These are phyloP conservation scores for Gnathonemus longibarbis DNA, from an alignment of 2,113 vertebrate species.

Conservation along the genomic window DNA sequence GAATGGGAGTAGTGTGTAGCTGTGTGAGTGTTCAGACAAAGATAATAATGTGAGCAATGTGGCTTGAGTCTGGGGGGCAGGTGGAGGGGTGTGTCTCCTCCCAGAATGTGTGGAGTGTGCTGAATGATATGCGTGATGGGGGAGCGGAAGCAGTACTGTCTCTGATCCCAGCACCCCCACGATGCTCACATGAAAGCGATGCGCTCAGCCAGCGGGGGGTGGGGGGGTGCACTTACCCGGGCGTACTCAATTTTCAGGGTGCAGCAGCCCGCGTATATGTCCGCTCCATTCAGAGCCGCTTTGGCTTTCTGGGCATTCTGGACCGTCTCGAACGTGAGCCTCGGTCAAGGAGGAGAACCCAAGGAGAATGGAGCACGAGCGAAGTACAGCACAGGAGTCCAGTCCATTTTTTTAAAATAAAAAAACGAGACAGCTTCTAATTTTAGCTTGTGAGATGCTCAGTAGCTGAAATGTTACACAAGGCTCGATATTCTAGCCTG, in stretches of 20 bases:
- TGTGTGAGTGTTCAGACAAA: neutral
- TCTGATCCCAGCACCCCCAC: neutral
- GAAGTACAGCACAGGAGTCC: neutral
- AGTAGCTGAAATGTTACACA: too few relatives aligned
- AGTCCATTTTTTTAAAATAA: neutral
- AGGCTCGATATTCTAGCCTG: neutral
- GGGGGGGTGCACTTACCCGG: conserved; percentile 71
- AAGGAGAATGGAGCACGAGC: neutral
- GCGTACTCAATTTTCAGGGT: conserved; percentile 94
- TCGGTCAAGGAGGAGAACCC: conserved; percentile 67
- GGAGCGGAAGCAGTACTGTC: neutral
- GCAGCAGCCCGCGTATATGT: conserved; percentile 93
- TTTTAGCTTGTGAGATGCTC: neutral
- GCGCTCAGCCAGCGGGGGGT: neutral
- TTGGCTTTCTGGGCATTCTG: conserved; percentile 89
- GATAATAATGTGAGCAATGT: neutral
- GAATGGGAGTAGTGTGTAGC: neutral
- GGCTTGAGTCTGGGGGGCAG: neutral
- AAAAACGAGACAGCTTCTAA: neutral
- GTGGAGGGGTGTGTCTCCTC: neutral
- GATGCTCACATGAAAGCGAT: neutral
- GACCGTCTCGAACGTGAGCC: conserved; percentile 74
- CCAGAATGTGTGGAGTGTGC: neutral
- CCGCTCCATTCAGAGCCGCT: conserved; percentile 85
- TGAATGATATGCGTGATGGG: neutral